Conservation (phyloP, 2,797 vertebrate species). For the Prunella strophiata region DNA sequence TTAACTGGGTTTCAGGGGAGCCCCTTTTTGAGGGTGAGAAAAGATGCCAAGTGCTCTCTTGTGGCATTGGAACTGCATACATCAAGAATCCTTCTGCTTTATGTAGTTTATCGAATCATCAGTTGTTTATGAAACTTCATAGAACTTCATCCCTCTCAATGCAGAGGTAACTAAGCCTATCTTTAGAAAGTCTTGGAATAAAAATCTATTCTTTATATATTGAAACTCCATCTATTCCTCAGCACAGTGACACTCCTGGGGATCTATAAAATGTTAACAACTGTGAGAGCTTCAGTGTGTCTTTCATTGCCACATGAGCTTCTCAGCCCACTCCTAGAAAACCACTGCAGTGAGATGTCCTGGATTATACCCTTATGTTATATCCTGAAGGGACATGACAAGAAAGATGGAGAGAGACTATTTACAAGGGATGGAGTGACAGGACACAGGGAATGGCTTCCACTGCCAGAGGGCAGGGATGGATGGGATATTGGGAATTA, state of each 20-base stretch:
- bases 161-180: neutral
- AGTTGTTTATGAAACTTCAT: neutral
- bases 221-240: neutral
- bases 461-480: accelerated
- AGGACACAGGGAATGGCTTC: neutral
- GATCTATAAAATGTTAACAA: neutral
- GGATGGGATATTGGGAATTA: accelerated
- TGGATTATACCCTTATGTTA: neutral
- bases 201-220: neutral
- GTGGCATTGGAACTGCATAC: neutral
- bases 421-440: neutral
- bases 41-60: neutral
- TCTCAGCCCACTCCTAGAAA: neutral
- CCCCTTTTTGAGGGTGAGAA: neutral
- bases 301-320: neutral
- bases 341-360: neutral
- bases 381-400: neutral
- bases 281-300: neutral
- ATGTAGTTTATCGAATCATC: neutral
- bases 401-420: neutral
- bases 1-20: neutral
- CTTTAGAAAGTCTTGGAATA: neutral
- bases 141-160: neutral
- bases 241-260: neutral
- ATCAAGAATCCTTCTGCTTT: neutral